Evolutionary conservation across 2,113 vertebrate genomes (phyloP).

Genomic region (Oriolus oriolus): DNA sequence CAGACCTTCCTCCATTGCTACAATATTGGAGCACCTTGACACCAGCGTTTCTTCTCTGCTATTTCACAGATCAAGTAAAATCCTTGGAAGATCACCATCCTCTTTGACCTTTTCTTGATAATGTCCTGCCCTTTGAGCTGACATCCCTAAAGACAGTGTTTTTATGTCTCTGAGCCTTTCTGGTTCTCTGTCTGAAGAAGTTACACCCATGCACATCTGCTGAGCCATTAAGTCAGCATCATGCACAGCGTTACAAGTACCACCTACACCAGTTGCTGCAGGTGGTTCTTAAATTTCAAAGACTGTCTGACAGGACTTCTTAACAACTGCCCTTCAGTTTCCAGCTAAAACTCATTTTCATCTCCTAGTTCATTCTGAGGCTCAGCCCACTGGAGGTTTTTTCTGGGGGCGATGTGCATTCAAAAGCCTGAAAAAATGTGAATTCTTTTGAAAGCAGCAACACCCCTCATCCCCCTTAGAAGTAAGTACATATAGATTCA

Average conservation of each 20-base stretch:
- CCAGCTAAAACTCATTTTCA: constrained; percentile 30
- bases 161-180: background rate
- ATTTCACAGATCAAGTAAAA: background rate
- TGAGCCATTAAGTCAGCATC: background rate
- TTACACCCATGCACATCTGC: background rate
- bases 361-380: background rate
- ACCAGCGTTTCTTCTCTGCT: background rate
- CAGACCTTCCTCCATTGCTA: background rate
- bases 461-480: constrained; percentile 15
- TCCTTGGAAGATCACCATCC: background rate
- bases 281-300: constrained; percentile 57
- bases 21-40: background rate
- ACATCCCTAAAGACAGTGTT: background rate
- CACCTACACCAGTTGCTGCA: constrained; percentile 49
- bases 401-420: background rate
- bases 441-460: constrained; percentile 30
- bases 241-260: background rate
- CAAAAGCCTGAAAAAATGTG: constrained; percentile 18
- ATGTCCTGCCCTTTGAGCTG: background rate
- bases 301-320: background rate
- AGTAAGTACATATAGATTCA: constrained; percentile 37
- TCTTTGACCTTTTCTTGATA: background rate
- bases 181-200: background rate
- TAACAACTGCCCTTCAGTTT: constrained; percentile 30
- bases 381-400: constrained; percentile 35